phyloP scores from a whole-genome alignment of 2,888 invertebrate genomes.

The Drosophila barbarae region DNA sequence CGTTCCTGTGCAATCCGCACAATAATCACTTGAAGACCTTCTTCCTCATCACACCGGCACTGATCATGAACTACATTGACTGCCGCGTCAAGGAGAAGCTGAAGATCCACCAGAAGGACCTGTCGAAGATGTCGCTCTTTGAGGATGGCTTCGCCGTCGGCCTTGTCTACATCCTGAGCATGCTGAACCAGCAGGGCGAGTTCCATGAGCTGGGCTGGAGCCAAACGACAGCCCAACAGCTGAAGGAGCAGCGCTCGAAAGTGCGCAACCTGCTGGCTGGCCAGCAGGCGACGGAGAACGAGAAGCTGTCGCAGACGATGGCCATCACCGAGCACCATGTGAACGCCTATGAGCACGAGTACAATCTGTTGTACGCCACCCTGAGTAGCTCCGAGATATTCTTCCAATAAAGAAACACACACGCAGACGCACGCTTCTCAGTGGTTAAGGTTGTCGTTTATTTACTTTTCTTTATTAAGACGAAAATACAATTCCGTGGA shows the following conservation, averaged over 20 bases:
- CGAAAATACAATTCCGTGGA: constrained; percentile 52
- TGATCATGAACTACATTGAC: constrained; percentile 96
- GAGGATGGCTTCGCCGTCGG: constrained; percentile 99
- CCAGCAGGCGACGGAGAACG: constrained; percentile 79
- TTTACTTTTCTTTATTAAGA: constrained; percentile 60
- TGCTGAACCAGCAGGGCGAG: constrained; percentile 91
- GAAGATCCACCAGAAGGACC: constrained; percentile 90
- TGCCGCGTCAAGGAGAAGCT: constrained; percentile 95
- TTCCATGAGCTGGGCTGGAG: constrained; percentile 98
- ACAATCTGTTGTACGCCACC: constrained; percentile 93
- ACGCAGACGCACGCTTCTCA: not conserved
- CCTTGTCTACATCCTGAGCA: constrained; percentile 92
- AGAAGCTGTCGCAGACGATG: constrained; percentile 95
- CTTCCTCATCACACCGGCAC: constrained; percentile 94
- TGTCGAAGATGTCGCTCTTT: constrained; percentile 90
- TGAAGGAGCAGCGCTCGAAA: constrained; percentile 83
- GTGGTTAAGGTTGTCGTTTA: constrained; percentile 30
- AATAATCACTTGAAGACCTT: constrained; percentile 95
- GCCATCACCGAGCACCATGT: constrained; percentile 93
- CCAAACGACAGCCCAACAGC: constrained; percentile 89
- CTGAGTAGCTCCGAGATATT: constrained; percentile 97
- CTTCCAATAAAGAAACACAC: constrained; percentile 83
- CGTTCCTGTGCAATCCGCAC: constrained; percentile 91
- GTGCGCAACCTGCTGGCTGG: constrained; percentile 81
- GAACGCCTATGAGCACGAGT: constrained; percentile 89